Evolutionary conservation across 2,113 vertebrate species (phyloP).

Genomic region (Pelecanoides urinatrix): DNA sequence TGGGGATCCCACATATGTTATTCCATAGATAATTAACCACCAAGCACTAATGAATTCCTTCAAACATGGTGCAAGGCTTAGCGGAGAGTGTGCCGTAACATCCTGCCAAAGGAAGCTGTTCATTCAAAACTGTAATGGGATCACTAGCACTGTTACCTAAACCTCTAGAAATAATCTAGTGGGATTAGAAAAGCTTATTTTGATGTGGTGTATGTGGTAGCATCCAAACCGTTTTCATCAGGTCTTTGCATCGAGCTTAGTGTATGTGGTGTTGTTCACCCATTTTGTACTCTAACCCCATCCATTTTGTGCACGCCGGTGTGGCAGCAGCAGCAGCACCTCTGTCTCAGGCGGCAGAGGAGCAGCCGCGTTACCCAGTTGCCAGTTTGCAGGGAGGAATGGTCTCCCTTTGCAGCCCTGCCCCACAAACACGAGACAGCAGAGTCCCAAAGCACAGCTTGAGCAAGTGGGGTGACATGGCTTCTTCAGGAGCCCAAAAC

Average conservation of each 20-base stretch:
- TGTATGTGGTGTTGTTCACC: fast-evolving
- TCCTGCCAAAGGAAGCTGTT: not conserved
- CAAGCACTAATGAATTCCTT: not conserved
- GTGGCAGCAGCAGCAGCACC: not conserved
- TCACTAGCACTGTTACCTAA: not conserved
- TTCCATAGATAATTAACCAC: not conserved
- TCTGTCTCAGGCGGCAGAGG: not conserved
- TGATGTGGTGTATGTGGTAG: not conserved
- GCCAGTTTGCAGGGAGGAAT: not conserved
- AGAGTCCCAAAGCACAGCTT: not conserved
- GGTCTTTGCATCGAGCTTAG: not conserved
- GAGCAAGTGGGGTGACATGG: not conserved
- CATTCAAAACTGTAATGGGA: not conserved
- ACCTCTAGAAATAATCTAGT: not conserved
- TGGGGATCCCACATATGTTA: not conserved
- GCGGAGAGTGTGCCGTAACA: not conserved
- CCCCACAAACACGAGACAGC: not conserved
- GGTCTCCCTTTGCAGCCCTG: not conserved
- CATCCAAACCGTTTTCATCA: not conserved
- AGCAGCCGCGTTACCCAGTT: not conserved
- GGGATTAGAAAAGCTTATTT: not conserved
- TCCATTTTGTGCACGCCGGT: not conserved
- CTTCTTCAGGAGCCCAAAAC: not conserved
- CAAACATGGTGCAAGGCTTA: not conserved
- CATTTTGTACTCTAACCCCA: not conserved